Evolutionary conservation across 2,113 vertebrate genomes (phyloP).

Genomic region (Actenoides lindsayi): DNA sequence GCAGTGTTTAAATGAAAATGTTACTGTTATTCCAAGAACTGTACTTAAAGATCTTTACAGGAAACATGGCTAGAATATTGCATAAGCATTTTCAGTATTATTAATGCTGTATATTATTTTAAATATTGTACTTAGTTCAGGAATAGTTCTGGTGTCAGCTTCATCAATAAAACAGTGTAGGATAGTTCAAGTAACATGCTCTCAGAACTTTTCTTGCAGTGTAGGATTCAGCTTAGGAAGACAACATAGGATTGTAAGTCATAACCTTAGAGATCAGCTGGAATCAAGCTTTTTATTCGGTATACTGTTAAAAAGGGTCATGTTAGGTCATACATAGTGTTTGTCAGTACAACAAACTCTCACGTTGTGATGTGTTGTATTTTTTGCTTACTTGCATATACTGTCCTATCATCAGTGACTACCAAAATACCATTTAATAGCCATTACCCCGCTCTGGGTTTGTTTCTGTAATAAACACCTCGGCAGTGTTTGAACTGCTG

Average conservation of each 20-base stretch:
- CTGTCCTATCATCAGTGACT: not conserved
- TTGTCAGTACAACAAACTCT: not conserved
- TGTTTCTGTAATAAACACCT: not conserved
- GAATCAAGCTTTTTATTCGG: not conserved
- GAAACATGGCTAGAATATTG: not conserved
- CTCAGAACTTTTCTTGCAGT: not conserved
- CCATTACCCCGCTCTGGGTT: not conserved
- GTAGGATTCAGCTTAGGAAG: not conserved
- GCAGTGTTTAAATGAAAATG: not conserved
- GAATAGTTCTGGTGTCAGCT: not conserved
- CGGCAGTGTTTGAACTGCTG: not conserved
- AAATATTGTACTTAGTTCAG: not conserved
- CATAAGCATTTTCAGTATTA: not conserved
- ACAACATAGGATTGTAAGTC: fast-evolving
- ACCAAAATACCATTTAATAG: not conserved
- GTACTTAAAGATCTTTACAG: not conserved
- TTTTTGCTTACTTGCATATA: not conserved
- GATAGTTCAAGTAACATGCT: fast-evolving
- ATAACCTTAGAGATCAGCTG: not conserved
- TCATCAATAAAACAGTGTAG: not conserved
- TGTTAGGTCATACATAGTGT: fast-evolving
- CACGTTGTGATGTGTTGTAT: not conserved
- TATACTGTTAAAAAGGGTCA: not conserved
- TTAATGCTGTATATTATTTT: not conserved
- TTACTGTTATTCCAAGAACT: not conserved